Evolutionary conservation across 2,888 invertebrate genomes (phyloP).

Genomic region (Falcaria lacertinaria): DNA sequence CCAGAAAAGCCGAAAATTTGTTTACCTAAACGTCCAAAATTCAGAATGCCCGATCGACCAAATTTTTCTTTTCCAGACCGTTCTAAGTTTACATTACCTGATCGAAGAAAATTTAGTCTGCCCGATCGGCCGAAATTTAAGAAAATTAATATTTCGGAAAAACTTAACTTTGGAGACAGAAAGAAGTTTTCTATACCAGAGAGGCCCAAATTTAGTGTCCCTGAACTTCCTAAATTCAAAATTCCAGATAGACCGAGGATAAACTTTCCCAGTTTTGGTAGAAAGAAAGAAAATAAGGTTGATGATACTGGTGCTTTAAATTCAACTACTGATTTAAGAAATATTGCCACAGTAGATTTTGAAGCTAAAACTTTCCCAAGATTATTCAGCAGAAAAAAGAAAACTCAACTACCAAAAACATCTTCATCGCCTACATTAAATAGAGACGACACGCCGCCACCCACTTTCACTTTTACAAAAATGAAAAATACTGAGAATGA

Average conservation of each 20-base stretch:
- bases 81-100: slow-evolving; percentile 79
- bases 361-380: slow-evolving; percentile 90
- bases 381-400: slow-evolving; percentile 79
- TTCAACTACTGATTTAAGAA: slow-evolving; percentile 55
- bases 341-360: slow-evolving; percentile 82
- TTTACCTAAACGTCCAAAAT: slow-evolving; percentile 77
- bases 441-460: slow-evolving; percentile 81
- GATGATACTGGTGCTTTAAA: slow-evolving; percentile 51
- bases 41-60: slow-evolving; percentile 74
- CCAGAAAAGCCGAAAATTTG: slow-evolving; percentile 79
- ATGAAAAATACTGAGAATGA: slow-evolving; percentile 77
- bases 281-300: slow-evolving; percentile 67
- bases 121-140: slow-evolving; percentile 80
- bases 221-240: slow-evolving; percentile 78
- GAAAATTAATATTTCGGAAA: slow-evolving; percentile 72
- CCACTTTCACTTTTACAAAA: slow-evolving; percentile 83
- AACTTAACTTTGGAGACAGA: slow-evolving; percentile 76
- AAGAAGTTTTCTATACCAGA: slow-evolving; percentile 83
- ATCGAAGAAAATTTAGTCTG: slow-evolving; percentile 82
- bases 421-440: slow-evolving; percentile 74
- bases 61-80: slow-evolving; percentile 78
- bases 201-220: slow-evolving; percentile 74
- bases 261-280: slow-evolving; percentile 81
- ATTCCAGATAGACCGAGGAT: slow-evolving; percentile 81
- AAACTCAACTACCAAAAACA: slow-evolving; percentile 61